Conservation (phyloP, 2,113 vertebrate genomes). For the Hydrochoerus hydrochaeris region DNA sequence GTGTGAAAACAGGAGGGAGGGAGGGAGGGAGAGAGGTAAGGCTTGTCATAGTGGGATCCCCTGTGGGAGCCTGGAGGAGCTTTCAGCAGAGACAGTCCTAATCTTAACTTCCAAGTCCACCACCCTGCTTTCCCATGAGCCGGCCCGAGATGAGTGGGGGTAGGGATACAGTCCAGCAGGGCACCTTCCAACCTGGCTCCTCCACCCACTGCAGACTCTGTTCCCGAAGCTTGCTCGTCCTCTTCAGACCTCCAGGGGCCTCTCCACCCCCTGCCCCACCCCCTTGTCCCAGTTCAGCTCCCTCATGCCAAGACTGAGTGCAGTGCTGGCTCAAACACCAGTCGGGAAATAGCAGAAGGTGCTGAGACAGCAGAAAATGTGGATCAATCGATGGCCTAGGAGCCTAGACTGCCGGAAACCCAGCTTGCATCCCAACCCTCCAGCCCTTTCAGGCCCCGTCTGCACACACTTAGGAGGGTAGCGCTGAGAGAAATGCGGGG, state of each 20-base stretch:
- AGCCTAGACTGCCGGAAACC: slow-evolving; percentile 70
- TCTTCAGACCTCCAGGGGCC: neutral
- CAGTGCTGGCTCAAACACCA: slow-evolving; percentile 68
- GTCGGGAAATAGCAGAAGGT: slow-evolving; percentile 73
- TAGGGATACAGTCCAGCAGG: neutral
- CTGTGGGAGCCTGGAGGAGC: slow-evolving; percentile 38
- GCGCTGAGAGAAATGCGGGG: neutral
- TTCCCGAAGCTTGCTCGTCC: neutral
- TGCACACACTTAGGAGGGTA: neutral
- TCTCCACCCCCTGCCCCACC: slow-evolving; percentile 43
- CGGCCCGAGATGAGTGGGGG: neutral
- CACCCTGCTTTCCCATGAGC: neutral
- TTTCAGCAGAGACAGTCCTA: slow-evolving; percentile 15
- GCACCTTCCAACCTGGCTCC: slow-evolving; percentile 14
- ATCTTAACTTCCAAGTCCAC: slow-evolving; percentile 26
- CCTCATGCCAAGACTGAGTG: slow-evolving; percentile 75
- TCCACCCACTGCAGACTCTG: neutral
- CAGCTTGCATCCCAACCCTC: neutral
- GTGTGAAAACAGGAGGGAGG: slow-evolving; percentile 78
- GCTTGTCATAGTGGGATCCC: slow-evolving; percentile 67
- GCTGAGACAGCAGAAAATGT: slow-evolving; percentile 74
- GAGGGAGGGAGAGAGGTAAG: slow-evolving; percentile 48
- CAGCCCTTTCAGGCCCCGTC: slow-evolving; percentile 17
- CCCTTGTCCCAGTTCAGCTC: slow-evolving; percentile 56
- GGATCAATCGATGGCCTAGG: slow-evolving; percentile 70